These are phyloP conservation scores for Nematopogon swammerdamellus DNA, from an alignment of 2,888 invertebrate species.

Conservation along the genomic window DNA sequence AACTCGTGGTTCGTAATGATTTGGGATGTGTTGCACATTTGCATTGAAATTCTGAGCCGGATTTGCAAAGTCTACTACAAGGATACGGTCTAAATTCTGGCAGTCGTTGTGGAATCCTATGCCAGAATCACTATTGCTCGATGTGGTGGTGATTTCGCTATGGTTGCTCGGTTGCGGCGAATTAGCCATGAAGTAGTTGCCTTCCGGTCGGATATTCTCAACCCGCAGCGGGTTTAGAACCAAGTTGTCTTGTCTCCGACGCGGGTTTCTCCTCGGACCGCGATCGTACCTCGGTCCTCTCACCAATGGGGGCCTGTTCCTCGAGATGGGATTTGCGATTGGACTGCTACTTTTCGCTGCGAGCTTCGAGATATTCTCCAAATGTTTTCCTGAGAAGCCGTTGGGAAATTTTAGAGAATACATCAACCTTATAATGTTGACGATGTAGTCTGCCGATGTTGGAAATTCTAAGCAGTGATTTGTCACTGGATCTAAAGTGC, in stretches of 20 bases:
- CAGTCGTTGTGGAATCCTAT: constrained; percentile 92
- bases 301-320: constrained; percentile 9
- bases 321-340: constrained; percentile 25
- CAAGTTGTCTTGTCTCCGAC: constrained; percentile 30
- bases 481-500: constrained; percentile 74
- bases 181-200: constrained; percentile 60
- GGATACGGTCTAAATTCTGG: constrained; percentile 75
- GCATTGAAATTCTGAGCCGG: constrained; percentile 15
- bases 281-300: constrained; percentile 25
- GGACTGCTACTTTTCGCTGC: constrained; percentile 45
- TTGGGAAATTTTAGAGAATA: constrained; percentile 59
- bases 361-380: constrained; percentile 42
- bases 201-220: constrained; percentile 19
- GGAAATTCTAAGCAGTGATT: constrained; percentile 89
- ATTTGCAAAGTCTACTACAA: constrained; percentile 71
- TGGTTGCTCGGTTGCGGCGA: constrained; percentile 85
- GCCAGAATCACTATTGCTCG: constrained; percentile 93
- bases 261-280: constrained; percentile 30
- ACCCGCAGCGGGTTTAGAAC: constrained; percentile 16
- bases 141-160: constrained; percentile 76
- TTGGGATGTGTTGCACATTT: constrained; percentile 8
- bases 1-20: neutral
- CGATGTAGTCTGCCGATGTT: constrained; percentile 74
- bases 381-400: constrained; percentile 34
- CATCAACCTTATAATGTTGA: constrained; percentile 70